Evolutionary conservation across 2,888 invertebrate species (phyloP).

Genomic region (Parochlus steinenii): DNA sequence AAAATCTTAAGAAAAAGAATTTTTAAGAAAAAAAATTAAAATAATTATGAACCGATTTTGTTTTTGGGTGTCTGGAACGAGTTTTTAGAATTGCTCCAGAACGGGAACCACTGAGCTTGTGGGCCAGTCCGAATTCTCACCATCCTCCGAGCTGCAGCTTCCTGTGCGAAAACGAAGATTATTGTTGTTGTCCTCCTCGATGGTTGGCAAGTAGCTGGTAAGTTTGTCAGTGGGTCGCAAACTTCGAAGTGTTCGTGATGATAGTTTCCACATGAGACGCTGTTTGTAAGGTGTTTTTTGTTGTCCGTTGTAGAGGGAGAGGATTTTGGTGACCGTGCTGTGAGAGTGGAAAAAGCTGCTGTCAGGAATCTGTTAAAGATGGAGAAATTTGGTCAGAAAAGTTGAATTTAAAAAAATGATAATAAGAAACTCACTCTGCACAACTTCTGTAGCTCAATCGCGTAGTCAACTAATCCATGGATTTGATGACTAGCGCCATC

Average conservation of each 20-base stretch:
- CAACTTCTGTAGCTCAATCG: constrained; percentile 51
- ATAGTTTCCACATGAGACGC: constrained; percentile 60
- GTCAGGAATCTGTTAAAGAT: constrained; percentile 42
- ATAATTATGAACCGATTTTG: too few relatives aligned
- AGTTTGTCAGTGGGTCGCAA: constrained; percentile 58
- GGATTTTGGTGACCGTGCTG: constrained; percentile 41
- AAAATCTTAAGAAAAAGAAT: too few relatives aligned
- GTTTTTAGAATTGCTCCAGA: constrained; percentile 31
- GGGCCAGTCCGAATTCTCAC: constrained; percentile 43
- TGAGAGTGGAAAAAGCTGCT: constrained; percentile 44
- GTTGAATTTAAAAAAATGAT: constrained; percentile 13
- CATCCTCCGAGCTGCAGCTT: constrained; percentile 38
- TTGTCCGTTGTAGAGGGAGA: constrained; percentile 55
- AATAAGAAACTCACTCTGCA: constrained; percentile 42
- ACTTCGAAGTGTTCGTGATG: constrained; percentile 49
- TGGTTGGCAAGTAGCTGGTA: constrained; percentile 53
- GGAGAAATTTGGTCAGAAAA: constrained; percentile 14
- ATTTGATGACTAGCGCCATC: constrained; percentile 33
- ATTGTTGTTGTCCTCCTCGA: constrained; percentile 44
- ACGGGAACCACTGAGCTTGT: constrained; percentile 44
- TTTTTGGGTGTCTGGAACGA: too few relatives aligned
- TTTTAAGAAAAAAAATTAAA: too few relatives aligned
- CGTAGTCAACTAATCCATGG: constrained; percentile 48
- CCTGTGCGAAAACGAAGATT: constrained; percentile 34
- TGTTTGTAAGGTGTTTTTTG: constrained; percentile 50